Base-by-base conservation (phyloP, 2,797 vertebrate species). In the Acipenser oxyrinchus region DNA sequence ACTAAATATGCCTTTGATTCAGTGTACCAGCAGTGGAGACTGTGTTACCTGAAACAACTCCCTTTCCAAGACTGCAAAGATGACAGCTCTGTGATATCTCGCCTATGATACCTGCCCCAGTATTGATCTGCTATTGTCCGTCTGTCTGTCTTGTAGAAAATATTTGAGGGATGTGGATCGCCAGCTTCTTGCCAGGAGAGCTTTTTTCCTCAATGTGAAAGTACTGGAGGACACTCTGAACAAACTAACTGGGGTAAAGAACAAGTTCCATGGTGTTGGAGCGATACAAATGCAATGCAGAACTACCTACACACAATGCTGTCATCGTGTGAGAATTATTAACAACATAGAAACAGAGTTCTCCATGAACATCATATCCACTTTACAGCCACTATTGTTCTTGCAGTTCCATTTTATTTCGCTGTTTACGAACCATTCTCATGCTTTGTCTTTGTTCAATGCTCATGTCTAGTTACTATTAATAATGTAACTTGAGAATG, bases 101-200 rank as follows among this genome's bases (percentile, higher is more conserved):
- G 37, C 37, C 37, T 37, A 37, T 37, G 37, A 37, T 37, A 37
- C 37, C 37, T 37, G 37, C 37, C 37, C 37, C 37, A 37, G 5
- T 37, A 37, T 37, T 37, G 37, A 37, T 37, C 37, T 37, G 37
- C 37, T 37, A 37, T 37, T 37, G 37, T 18, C 18, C 18, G 18
- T 66, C 11, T 67, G 53, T 55, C 64, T 70, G 13, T 62, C 49
- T 8, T 68, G 1, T 78, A 99, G 97, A 89, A 99, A 99, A 77
- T 99, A 97, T 82, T 86, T 99, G 76, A 90, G 97, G 75, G 97
- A 99, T 99, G 96, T 95, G 66, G 97, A 99, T 87, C 95, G 97
- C 68, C 97, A 98, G 75, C 93, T 94, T 70, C 90, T 99, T 91
- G 95, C 97, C 62, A 95, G 97, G 73, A 90, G 91, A 81, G 96